Evolutionary conservation across 1,140 invertebrate genomes (phyloP).

Genomic region (Caenorhabditis tropicalis): DNA sequence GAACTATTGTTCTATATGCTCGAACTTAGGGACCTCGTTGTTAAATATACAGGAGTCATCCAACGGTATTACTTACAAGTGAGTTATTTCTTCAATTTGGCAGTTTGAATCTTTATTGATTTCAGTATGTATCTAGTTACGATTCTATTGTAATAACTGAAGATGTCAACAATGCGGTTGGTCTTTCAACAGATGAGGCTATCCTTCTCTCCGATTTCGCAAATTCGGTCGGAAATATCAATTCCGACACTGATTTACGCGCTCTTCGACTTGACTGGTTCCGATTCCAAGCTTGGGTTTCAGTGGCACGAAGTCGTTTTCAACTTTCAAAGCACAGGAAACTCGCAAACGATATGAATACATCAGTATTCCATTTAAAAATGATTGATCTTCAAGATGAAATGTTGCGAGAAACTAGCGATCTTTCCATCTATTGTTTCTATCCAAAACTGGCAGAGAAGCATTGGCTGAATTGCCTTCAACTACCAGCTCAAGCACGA

Average conservation of each 20-base stretch:
- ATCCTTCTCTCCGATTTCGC: conserved; percentile 53
- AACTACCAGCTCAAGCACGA: conserved; percentile 68
- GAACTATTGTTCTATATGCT: conserved; percentile 98
- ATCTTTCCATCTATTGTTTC: conserved; percentile 89
- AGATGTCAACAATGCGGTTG: conserved; percentile 77
- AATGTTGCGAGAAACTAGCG: conserved; percentile 92
- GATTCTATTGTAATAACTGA: conserved; percentile 91
- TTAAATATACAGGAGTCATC: conserved; percentile 88
- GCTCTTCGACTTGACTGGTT: conserved; percentile 96
- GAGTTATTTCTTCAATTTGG: background rate
- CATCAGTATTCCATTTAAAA: conserved; percentile 93
- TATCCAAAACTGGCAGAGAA: conserved; percentile 65
- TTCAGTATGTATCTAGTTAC: conserved; percentile 79
- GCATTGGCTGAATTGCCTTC: conserved; percentile 61
- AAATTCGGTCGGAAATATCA: conserved; percentile 30
- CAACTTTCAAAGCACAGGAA: conserved; percentile 85
- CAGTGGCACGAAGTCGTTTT: conserved; percentile 83
- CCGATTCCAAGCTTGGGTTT: conserved; percentile 89
- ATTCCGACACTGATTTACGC: conserved; percentile 75
- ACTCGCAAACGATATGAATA: conserved; percentile 89
- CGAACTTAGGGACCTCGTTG: conserved; percentile 79
- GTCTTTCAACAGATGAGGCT: conserved; percentile 49
- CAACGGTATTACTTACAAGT: conserved; percentile 90
- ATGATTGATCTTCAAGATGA: conserved; percentile 99
- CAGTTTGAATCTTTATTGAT: background rate